Conservation (phyloP, 2,113 vertebrate genomes). For the Geococcyx californianus region DNA sequence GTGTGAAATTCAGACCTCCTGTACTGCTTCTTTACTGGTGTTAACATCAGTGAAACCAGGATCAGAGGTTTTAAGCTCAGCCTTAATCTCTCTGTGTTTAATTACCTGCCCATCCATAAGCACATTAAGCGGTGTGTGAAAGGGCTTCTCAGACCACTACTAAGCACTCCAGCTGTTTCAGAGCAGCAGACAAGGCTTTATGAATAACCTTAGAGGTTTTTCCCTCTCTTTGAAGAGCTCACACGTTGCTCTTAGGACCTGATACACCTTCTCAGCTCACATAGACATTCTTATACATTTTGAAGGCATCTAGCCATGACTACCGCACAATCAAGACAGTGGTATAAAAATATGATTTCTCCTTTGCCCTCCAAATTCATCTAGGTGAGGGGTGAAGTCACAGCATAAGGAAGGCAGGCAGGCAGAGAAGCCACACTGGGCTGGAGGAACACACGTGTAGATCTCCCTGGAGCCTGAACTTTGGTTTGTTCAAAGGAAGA, state of each 20-base stretch:
- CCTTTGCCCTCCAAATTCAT: not conserved
- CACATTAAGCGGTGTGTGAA: not conserved
- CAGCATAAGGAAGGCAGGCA: not conserved
- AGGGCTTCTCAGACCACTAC: not conserved
- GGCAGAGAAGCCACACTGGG: not conserved
- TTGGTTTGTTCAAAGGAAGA: not conserved
- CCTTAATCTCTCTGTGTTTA: conserved; percentile 14
- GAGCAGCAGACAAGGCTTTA: not conserved
- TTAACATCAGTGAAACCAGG: conserved; percentile 11
- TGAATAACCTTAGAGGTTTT: not conserved
- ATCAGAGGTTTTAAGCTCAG: conserved; percentile 2
- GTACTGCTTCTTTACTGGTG: not conserved
- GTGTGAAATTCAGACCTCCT: conserved; percentile 32
- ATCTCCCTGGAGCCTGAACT: not conserved
- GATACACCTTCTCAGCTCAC: not conserved
- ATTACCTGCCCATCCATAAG: conserved; percentile 8
- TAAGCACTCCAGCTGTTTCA: not conserved
- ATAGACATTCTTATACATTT: not conserved
- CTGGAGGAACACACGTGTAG: not conserved
- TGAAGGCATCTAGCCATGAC: not conserved
- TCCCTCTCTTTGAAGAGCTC: not conserved
- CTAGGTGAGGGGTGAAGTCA: not conserved
- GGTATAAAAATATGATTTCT: not conserved
- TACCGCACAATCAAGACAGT: not conserved
- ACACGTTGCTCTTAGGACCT: not conserved